Evolutionary conservation across 2,797 vertebrate species (phyloP), one percentile per base, ranked within the genome.

Genomic region (Allobates femoralis): DNA sequence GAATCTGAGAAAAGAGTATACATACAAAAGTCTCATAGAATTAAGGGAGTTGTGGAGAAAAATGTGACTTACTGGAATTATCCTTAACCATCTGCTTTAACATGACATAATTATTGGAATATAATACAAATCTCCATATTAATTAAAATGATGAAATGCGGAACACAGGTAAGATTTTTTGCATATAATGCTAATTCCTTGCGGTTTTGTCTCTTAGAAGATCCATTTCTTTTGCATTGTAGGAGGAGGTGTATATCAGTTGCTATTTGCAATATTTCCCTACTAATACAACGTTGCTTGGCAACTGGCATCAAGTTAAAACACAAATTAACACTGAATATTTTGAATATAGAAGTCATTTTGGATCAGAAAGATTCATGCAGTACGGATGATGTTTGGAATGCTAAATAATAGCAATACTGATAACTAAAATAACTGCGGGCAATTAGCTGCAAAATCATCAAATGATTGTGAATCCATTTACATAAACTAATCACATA

Each of bases 221-320:
- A 66, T 56, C 81, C 62, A 67, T 83, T 83, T 71, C 23, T 46
- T 19, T 87, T 80, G 60, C 21, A 81, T 85, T 71, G 26, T 84
- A 74, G 14, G 62, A 11, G 46, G 51, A 58, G 77, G 64, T 12
- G 64, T 66, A 73, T 80, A 87, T 84, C n/a, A 66, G 53, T 84
- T 87, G 56, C 77, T 84, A 81, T 75, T 80, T 80, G 76, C 75
- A 34, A 79, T 79, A 83, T 84, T 80, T 87, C 75, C 79, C 66
- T 80, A 58, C 67, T 84, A 87, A 87, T 67, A 73, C 67, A 66
- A 23, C 14, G 86, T 87, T 87, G 82, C 86, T 32, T 84, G 74
- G 86, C 86, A 87, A 87, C 82, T 76, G 41, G 76, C n/a, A 76
- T 81, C 77, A 87, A 80, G 82, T 67, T 80, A 80, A 87, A 84